Evolutionary conservation across 2,797 vertebrate species (phyloP), one percentile per base, ranked within the genome.

Genomic region (Mormyrus proboscirostris): DNA sequence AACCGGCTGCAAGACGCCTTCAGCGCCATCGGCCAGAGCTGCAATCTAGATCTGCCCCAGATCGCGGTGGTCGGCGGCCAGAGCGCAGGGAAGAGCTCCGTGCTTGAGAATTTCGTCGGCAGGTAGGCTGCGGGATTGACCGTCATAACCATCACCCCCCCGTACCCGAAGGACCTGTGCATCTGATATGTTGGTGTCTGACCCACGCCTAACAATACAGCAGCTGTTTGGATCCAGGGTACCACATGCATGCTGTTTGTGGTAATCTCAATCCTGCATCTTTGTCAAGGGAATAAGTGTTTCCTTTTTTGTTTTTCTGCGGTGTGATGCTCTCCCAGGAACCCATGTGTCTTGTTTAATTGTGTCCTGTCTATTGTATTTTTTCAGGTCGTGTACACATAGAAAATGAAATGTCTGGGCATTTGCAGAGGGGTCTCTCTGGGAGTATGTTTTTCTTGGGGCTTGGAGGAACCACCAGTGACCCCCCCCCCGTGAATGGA

Each of bases 71-170:
- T 99, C 91, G 98, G 98, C 83, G 97, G 97, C 33, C 98, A 99
- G 95, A 98, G 97, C 90, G 96, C 97, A 0, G 98, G 98, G 3
- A 99, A 99, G 93, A 98, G 97, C 95, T 99, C 98, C 0, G 98
- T 98, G 90, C 94, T 99, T 90, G 98, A 98, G 92, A 98, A 96
- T 95, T 98, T 98, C 90, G 97, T 99, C 83, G 98, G 98, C 95
- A 97, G 97, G 98, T 98, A 95, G 82, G 49, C 50, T 86, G 49
- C 84, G n/a, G 33, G 29, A 85, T 29, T 29, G 47, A 53, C n/a
- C 25, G 22, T 50, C 8, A 53, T 29, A 50, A 85, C 47, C 47
- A 33, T 86, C 49, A 22, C 65, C 29, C 25, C 29, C 62, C 4
- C 12, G 29, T 73, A 29, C 65, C 65, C 44, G 79, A 79, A 79